Conservation (phyloP, 2,113 vertebrate species). For the Bufo gargarizans region DNA sequence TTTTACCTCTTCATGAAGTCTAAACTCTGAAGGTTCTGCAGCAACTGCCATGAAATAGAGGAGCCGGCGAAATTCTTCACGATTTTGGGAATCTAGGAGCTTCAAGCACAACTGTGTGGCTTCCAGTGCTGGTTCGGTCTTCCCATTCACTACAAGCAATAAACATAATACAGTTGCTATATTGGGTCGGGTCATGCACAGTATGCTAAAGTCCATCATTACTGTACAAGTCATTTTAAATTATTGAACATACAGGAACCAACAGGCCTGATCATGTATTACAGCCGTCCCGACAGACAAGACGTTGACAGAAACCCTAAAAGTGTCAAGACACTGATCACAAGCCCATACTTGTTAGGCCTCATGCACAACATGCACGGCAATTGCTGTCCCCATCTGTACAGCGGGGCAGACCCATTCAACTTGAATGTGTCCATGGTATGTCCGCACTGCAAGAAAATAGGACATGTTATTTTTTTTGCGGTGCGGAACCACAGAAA, state of each 20-base stretch:
- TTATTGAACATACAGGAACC: not conserved
- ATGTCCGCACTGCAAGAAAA: too few relatives aligned
- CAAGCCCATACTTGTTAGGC: not conserved
- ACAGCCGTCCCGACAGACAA: not conserved
- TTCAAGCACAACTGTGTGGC: constrained; percentile 91
- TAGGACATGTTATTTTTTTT: too few relatives aligned
- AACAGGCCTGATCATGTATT: not conserved
- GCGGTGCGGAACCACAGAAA: too few relatives aligned
- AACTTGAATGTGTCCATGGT: too few relatives aligned
- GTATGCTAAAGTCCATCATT: not conserved
- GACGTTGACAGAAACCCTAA: not conserved
- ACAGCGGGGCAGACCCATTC: too few relatives aligned
- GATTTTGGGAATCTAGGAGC: constrained; percentile 83
- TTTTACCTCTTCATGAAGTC: constrained; percentile 89
- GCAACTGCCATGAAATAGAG: constrained; percentile 92
- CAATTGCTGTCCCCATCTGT: too few relatives aligned
- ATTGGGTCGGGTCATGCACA: not conserved
- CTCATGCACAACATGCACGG: not conserved
- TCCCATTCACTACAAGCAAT: constrained; percentile 87
- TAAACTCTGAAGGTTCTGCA: constrained; percentile 80
- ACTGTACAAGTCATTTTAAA: not conserved
- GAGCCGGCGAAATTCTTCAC: constrained; percentile 91
- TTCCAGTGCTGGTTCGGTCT: constrained; percentile 88
- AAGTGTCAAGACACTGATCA: not conserved
- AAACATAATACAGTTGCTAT: not conserved